phyloP scores from a whole-genome alignment of 2,888 invertebrate species.

The Ommatoiulus sabulosus region DNA sequence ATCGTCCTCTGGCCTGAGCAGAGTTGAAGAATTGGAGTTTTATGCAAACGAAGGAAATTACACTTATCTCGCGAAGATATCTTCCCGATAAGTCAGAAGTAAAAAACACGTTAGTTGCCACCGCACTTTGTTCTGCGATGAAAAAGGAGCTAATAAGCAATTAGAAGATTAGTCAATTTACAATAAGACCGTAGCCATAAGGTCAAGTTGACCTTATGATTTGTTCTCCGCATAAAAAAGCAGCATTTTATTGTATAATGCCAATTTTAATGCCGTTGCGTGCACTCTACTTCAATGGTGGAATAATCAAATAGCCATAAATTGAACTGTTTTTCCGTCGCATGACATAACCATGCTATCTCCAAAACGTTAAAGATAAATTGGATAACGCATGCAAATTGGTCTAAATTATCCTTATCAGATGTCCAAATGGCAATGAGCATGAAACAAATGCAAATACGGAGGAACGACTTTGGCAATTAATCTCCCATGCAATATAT shows the following conservation, averaged over 20 bases:
- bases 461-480: neutral
- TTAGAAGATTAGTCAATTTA: constrained; percentile 7
- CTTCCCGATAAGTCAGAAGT: neutral
- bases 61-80: constrained; percentile 9
- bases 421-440: constrained; percentile 10
- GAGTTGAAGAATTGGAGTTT: neutral
- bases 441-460: constrained; percentile 20
- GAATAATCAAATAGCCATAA: neutral
- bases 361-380: neutral
- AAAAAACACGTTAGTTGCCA: neutral
- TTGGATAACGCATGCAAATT: constrained; percentile 24
- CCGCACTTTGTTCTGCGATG: neutral
- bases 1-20: neutral
- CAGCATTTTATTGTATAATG: neutral
- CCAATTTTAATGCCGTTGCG: neutral
- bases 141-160: neutral
- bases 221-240: neutral
- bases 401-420: constrained; percentile 6
- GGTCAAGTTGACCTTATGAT: constrained; percentile 11
- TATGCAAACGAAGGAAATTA: constrained; percentile 14
- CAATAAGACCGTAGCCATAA: neutral
- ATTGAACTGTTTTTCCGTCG: neutral
- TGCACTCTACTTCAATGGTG: neutral
- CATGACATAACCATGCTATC: neutral
- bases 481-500: constrained; percentile 11